Evolutionary conservation across 2,888 invertebrate species (phyloP).

Genomic region (Incurvaria masculella): DNA sequence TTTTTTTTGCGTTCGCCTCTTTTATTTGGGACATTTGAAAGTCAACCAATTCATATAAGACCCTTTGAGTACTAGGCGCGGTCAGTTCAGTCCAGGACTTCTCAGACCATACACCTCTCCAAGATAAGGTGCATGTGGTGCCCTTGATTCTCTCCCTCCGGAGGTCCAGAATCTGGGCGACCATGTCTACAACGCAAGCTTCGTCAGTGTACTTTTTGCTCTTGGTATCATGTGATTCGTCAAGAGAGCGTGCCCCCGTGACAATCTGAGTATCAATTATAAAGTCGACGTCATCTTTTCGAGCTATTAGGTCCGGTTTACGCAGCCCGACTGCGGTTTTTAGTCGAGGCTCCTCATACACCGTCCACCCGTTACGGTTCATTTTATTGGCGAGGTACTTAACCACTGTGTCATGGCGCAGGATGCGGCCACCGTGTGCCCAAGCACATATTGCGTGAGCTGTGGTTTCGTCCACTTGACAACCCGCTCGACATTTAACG

Average conservation of each 20-base stretch:
- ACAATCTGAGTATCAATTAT: conserved; percentile 27
- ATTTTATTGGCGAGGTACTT: conserved; percentile 17
- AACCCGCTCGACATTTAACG: conserved; percentile 20
- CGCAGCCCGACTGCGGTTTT: conserved; percentile 18
- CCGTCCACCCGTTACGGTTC: conserved; percentile 18
- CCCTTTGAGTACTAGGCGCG: not conserved
- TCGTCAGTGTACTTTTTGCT: conserved; percentile 17
- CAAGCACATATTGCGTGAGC: conserved; percentile 19
- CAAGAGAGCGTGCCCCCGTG: conserved; percentile 20
- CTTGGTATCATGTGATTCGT: conserved; percentile 19
- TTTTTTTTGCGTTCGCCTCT: too few relatives aligned
- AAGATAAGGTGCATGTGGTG: not conserved
- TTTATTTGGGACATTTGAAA: too few relatives aligned
- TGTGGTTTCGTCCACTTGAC: conserved; percentile 18
- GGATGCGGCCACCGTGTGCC: conserved; percentile 26
- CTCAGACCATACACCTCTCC: not conserved
- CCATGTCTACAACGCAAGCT: conserved; percentile 16
- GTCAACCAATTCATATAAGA: not conserved
- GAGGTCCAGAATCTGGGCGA: conserved; percentile 8
- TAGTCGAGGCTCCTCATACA: conserved; percentile 19
- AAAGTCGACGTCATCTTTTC: conserved; percentile 15
- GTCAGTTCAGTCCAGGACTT: not conserved
- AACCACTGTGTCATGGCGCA: conserved; percentile 23
- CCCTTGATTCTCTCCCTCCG: not conserved
- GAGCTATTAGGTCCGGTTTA: conserved; percentile 25